Percentiles rank a stretch among this genome's conserved stretches.
Evolutionary conservation across 2,113 vertebrate genomes (phyloP).

Genomic region (Malurus alboscapulatus): DNA sequence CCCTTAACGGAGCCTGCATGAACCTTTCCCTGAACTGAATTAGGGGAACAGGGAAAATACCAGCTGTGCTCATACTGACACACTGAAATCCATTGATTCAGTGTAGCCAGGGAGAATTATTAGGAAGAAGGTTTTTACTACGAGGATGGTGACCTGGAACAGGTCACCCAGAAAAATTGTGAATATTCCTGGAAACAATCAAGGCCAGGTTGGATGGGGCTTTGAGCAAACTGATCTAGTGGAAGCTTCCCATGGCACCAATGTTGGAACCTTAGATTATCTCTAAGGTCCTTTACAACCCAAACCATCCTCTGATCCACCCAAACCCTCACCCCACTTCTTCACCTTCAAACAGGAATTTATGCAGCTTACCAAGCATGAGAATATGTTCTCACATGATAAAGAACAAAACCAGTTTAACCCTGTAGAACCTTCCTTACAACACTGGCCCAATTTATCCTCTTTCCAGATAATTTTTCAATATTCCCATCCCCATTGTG

Average conservation of each 20-base stretch:
- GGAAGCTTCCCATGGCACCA: not conserved
- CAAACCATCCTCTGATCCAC: not conserved
- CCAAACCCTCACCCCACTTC: not conserved
- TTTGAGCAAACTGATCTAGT: not conserved
- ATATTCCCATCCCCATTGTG: not conserved
- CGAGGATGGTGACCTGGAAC: not conserved
- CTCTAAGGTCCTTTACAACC: not conserved
- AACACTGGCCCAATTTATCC: not conserved
- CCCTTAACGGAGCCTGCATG: not conserved
- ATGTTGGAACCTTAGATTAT: fast-evolving
- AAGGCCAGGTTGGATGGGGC: not conserved
- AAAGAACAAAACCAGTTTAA: not conserved
- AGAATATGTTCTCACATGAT: not conserved
- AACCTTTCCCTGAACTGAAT: not conserved
- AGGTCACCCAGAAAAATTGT: not conserved
- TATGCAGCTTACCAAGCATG: not conserved
- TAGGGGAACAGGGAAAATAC: fast-evolving
- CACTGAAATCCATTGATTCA: not conserved
- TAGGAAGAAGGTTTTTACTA: not conserved
- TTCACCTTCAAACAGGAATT: not conserved
- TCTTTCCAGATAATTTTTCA: not conserved
- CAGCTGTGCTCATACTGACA: not conserved
- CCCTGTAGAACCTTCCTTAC: not conserved
- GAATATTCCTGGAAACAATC: not conserved
- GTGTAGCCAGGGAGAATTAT: not conserved